A percentile compares a stretch with the other conserved stretches of the same genome.
phyloP scores from a whole-genome alignment of 1,140 invertebrate species.

The Bursaphelenchus mucronatus region DNA sequence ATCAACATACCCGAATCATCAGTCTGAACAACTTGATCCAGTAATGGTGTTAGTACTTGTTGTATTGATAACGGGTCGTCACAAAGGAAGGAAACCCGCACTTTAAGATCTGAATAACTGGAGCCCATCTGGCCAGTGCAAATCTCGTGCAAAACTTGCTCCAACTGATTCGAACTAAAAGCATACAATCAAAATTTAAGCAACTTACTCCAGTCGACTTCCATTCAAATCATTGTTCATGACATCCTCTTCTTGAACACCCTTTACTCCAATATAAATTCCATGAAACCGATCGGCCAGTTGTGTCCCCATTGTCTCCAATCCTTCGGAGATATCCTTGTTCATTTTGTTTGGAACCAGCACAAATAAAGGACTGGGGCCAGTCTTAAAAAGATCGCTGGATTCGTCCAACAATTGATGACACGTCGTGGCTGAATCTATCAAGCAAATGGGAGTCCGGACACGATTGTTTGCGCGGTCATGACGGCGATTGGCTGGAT shows the following conservation, averaged over 20 bases:
- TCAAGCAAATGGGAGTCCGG: conserved; percentile 29
- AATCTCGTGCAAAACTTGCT: conserved; percentile 30
- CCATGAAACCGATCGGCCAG: conserved; percentile 26
- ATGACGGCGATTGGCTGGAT: conserved; percentile 4
- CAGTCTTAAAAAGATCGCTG: conserved; percentile 12
- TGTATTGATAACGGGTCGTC: conserved; percentile 87
- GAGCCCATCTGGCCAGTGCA: conserved; percentile 26
- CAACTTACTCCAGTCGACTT: too few relatives aligned
- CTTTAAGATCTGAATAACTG: conserved; percentile 27
- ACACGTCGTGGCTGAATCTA: conserved; percentile 26
- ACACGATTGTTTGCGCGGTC: conserved; percentile 17
- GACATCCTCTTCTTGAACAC: too few relatives aligned
- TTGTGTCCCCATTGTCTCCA: conserved; percentile 24
- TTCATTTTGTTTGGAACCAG: background rate
- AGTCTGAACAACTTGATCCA: conserved; percentile 69
- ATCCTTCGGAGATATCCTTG: background rate
- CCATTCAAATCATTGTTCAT: too few relatives aligned
- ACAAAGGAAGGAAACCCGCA: conserved; percentile 71
- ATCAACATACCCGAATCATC: conserved; percentile 23
- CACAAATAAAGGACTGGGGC: conserved; percentile 26
- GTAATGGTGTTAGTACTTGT: conserved; percentile 78
- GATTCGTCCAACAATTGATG: conserved; percentile 1
- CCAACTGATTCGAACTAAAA: conserved; percentile 33
- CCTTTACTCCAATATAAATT: conserved; percentile 23
- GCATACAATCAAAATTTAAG: background rate